Evolutionary conservation across 2,797 vertebrate species (phyloP), one percentile per base, ranked within the genome.

Genomic region (Eulemur mongoz): DNA sequence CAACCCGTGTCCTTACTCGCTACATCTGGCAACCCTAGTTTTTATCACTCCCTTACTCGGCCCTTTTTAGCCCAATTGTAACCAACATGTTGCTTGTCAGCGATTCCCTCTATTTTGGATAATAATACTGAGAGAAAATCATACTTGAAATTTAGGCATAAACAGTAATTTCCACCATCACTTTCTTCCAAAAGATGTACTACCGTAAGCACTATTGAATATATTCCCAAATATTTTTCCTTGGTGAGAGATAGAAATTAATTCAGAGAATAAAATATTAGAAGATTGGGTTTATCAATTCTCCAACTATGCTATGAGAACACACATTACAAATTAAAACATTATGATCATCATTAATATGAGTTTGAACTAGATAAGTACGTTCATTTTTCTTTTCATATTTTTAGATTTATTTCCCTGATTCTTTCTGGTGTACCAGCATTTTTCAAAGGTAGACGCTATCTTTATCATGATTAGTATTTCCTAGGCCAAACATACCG

Each of bases 381-480:
- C 25, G 7, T n/a, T 81, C 63, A 52, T 65, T 93, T 95, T 90
- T 94, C 67, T 91, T 73, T 69, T 78, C 52, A n/a, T 25, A 32
- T 40, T 70, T 88, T 93, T 23, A 72, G 38, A 72, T 67, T 59
- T 75, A 7, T 80, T 70, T 54, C 78, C n/a, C 54, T 23, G 43
- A 78, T 50, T 57, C 67, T 90, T 83, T 89, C 73, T 4, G n/a
- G 18, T 35, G 73, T 67, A 45, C 6, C 11, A 50, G 30, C 40
- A 20, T 70, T 86, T 96, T 95, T 65, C 78, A 52, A 84, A 90
- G 35, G 67, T 38, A 85, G 43, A 4, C 67, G 57, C 63, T 23
- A 5, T 63, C 38, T 89, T 82, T 40, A 30, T 84, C 61, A 40
- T 1, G 1, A 63, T 35, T 20, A 17, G 23, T 94, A 13, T 90